These are phyloP conservation scores for Leucophenga montana DNA, from an alignment of 2,888 invertebrate species.

Conservation along the genomic window DNA sequence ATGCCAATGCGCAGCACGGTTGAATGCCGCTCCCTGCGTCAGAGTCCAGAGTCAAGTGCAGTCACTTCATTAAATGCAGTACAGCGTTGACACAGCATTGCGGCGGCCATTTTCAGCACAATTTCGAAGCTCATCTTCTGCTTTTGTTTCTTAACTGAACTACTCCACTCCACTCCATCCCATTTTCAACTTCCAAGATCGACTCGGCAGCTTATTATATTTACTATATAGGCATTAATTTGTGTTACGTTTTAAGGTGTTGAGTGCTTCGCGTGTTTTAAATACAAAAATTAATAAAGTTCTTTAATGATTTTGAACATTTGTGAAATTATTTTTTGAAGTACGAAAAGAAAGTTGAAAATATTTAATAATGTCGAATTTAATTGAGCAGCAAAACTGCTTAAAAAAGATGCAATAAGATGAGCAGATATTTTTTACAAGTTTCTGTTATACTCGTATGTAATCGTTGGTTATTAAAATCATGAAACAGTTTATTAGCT, in stretches of 20 bases:
- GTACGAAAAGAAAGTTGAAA: neutral
- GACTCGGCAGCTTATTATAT: conserved; percentile 56
- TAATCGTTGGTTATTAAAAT: no score
- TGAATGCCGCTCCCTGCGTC: conserved; percentile 39
- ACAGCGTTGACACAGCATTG: neutral
- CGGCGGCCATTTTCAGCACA: conserved; percentile 16
- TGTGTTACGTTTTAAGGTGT: conserved; percentile 53
- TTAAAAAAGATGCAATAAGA: neutral
- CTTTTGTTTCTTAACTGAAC: neutral
- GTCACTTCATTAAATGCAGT: conserved; percentile 59
- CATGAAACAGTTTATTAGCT: no score
- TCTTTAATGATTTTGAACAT: conserved; percentile 60
- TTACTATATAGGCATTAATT: conserved; percentile 61
- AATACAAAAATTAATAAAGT: conserved; percentile 66
- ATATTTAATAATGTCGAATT: neutral
- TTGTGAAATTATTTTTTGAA: conserved; percentile 55
- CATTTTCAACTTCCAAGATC: no score
- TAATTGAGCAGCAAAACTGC: conserved; percentile 9
- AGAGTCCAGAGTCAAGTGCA: conserved; percentile 15
- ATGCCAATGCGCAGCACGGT: conserved; percentile 30
- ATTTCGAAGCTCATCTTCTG: neutral
- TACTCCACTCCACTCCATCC: no score
- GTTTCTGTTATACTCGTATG: no score
- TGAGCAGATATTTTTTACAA: neutral
- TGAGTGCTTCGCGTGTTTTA: conserved; percentile 66